These are phyloP conservation scores for Daubentonia madagascariensis DNA, from an alignment of 2,113 vertebrate genomes.

Conservation along the genomic window DNA sequence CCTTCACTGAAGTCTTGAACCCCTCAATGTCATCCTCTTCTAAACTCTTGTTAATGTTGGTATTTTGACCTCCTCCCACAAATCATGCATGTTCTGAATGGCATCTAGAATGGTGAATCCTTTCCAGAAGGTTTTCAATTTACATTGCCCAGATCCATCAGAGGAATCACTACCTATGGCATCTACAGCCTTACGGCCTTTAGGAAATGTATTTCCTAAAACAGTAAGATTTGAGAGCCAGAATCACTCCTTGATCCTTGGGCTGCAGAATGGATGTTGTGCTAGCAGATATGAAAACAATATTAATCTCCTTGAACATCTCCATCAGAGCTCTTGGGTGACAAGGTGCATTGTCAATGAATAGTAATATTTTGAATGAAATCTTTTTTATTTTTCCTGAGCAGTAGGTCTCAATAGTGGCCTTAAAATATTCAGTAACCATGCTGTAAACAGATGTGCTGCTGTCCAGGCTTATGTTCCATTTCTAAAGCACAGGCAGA, in stretches of 20 bases:
- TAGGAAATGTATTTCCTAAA: background rate
- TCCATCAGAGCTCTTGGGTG: background rate
- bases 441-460: background rate
- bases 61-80: background rate
- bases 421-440: background rate
- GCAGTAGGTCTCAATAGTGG: background rate
- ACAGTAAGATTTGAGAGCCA: background rate
- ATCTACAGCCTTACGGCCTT: background rate
- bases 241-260: background rate
- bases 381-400: background rate
- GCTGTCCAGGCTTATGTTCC: background rate
- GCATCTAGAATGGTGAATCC: background rate
- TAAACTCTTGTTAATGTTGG: background rate
- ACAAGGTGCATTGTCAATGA: background rate
- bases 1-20: background rate
- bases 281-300: background rate
- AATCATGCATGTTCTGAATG: background rate
- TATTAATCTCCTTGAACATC: background rate
- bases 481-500: background rate
- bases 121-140: background rate
- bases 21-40: background rate
- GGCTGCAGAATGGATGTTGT: background rate
- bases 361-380: background rate
- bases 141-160: background rate
- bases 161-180: background rate